Base-by-base conservation (phyloP, 2,888 invertebrate genomes). In the Caradrina clavipalpis region DNA sequence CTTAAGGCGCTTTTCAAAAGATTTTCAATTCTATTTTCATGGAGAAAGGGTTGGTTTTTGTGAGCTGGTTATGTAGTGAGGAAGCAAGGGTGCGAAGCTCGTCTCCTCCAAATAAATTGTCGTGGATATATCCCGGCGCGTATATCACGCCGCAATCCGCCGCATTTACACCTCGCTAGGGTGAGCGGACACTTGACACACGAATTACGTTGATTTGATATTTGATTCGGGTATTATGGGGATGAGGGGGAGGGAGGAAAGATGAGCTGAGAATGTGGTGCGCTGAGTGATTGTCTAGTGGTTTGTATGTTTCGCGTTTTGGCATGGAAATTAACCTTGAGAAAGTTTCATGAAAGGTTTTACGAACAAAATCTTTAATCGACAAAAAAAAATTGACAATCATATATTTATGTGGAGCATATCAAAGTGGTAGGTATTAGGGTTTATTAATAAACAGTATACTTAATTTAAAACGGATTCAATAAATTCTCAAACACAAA, bases 131-230 rank as follows among this genome's bases (percentile, higher is more conserved):
- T 91, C 90, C 88, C 89, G 84, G 87, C 87, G 88, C 89, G 92
- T 93, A 93, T 93, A 92, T 94, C 91, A 92, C 91, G 89, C 85
- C 83, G 90, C 92, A 89, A 93, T 94, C 92, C 91, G 89, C 85
- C 83, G 90, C 92, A 89, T 93, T 94, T 93, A 94, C 94, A 93
- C 94, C 92, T 92, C 76, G 59, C 19, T 79, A 86, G 83, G 90
- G 73, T 65, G 67, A 79, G 64, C 90, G 90, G 76, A 88, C 85
- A 93, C 86, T 82, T 77, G 63, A 65, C n/a, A 47, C 22, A 39
- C 57, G 55, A 58, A 55, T 63, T 66, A 58, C 49, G 31, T 58
- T 69, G 55, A 61, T 75, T 75, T 64, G 61, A 81, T 61, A 81
- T 68, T 77, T 77, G 78, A 76, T 57, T 67, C 57, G 39, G 67